Base-by-base conservation (phyloP, 1,140 invertebrate species). In the Pogonomyrmex californicus region DNA sequence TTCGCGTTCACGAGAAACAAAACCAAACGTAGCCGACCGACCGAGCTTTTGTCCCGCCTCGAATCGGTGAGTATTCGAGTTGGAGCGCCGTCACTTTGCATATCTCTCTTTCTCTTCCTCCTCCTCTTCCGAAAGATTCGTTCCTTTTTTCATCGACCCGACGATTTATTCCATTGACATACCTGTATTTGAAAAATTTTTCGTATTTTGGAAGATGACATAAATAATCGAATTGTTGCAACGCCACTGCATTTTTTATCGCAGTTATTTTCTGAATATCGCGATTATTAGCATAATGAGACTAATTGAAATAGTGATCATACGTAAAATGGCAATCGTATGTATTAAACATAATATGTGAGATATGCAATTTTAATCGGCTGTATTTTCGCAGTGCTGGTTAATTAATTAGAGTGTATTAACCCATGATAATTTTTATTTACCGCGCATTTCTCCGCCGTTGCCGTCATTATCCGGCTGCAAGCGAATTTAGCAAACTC, bases 1-100 rank as follows among this genome's bases (percentile, higher is more conserved):
- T 90, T 79, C 85, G 79, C 83, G 54, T 87, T 90, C 36, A 63
- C 71, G 70, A 87, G 89, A 88, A 85, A 90, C 76, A 90, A 89
- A 92, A 90, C 78, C 51, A 75, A 87, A 86, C 71, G 76, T 49
- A 63, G 70, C 58, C 71, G 33, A 66, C n/a, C 65, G 51, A 81
- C 85, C 77, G 36, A 79, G 81, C 88, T 73, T 88, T 90, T 90
- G 89, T 90, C 44, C 49, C 30, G 10, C 10, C 30, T 75, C n/a
- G 87, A 88, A 86, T 76, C 73, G 10, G 60, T 56, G 51, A 63
- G 47, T 36, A 51, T 44, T 63, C 58, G 38, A 77, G 33, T 62
- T 38, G n/a, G 54, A 79, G 38, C 5, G 23, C 65, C 33, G 60
- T 68, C 70, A 86, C 56, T 86, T 23, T 58, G 58, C 47, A 5